Evolutionary conservation across 1,140 invertebrate species (phyloP), one percentile per base, ranked within the genome.

Genomic region (Octopus sinensis): DNA sequence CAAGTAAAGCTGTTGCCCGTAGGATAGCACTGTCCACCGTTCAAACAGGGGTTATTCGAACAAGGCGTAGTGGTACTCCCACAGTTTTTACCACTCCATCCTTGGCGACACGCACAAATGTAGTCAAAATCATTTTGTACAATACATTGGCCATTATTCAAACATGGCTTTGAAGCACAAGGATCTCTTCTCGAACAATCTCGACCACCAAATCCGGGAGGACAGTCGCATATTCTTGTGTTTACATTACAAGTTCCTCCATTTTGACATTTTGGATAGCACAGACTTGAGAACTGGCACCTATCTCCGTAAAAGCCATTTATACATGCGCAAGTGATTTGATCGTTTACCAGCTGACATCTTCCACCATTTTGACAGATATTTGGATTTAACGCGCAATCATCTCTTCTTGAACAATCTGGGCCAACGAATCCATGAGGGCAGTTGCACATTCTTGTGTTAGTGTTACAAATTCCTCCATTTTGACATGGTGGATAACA

Each of bases 1-100:
- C 80, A 81, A 43, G 4, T 30, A 62, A 17, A 81, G 4, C n/a
- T 52, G 6, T 54, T 68, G 54, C 13, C 12, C 9, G 23, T n/a
- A 12, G 76, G 54, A 6, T 23, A 6, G 54, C 80, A 81, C 6
- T 73, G 13, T 9, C 73, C 73, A 4, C 77, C 54, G 51, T 81
- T 77, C 5, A 81, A 10, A 53, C 80, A 81, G 13, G 53, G 53
- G 5, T 12, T 54, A 77, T n/a, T 30, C 13, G 9, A 6, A 62
- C 56, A 62, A 13, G 75, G 52, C 13, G 4, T n/a, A 9, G 12
- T 51, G 51, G n/a, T 81, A n/a, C 54, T 56, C 54, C n/a, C n/a
- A 77, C 54, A 62, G 6, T 13, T 76, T n/a, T 54, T 23, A 77
- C 79, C 79, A 13, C 68, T 73, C 79, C 79, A 80, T 17, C 79